Base-by-base conservation (phyloP, 2,888 invertebrate species). In the Itoplectis maculator region DNA sequence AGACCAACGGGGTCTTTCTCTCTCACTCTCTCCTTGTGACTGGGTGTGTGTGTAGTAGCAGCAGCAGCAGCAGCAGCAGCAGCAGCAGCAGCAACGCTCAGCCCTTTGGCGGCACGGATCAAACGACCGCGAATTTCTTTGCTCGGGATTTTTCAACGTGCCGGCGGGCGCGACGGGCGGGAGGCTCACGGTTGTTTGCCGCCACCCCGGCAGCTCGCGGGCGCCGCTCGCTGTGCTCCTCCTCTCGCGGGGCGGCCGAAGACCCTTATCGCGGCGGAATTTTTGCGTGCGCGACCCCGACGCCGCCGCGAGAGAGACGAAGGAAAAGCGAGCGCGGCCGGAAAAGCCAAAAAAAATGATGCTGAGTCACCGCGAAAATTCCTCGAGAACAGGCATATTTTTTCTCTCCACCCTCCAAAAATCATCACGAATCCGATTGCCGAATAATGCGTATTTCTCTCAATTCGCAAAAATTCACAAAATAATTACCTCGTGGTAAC, bases 51-150 rank as follows among this genome's bases (percentile, higher is more conserved):
- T 29, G 51, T 54, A 35, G 40, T 54, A 37, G 42, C 20, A 42
- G 13, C 6, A 54, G 45, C 35, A 18, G 59, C 73, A n/a, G n/a
- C n/a, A n/a, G n/a, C n/a, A n/a, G 51, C 45, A 35, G 40, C 54
- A 37, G 42, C 20, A 42, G 13, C 6, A 54, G 45, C 35, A 18
- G 59, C 73, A n/a, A n/a, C 29, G 3, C 29, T 2, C 29, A 68
- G 89, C 88, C 88, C 91, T 91, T 92, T 91, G 91, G 89, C 91
- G 90, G 90, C 77, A 18, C 86, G 88, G 91, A 91, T 92, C 92
- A 92, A 92, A 92, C 91, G 90, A 72, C n/a, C 88, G 88, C 88
- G 88, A 91, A 90, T 91, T 91, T 90, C 90, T 90, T 90, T 85
- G 84, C 88, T 84, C 79, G 61, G 84, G 81, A 72, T 83, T 86